Evolutionary conservation across 2,113 vertebrate genomes (phyloP).

Genomic region (Xerus inauris): DNA sequence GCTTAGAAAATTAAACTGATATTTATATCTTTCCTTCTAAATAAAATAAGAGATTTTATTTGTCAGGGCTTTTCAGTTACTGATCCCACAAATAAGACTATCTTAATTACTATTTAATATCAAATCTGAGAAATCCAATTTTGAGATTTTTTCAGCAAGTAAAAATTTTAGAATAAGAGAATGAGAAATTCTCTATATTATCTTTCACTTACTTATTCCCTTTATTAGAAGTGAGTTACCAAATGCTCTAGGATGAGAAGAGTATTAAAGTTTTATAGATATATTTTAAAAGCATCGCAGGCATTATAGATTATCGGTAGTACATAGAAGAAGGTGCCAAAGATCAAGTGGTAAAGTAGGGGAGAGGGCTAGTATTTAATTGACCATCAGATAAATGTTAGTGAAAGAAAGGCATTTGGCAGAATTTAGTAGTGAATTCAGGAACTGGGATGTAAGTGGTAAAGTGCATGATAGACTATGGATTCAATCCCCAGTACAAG

Average conservation of each 20-base stretch:
- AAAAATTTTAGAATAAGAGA: conserved; percentile 8
- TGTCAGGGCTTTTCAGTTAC: neutral
- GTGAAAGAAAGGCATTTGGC: conserved; percentile 5
- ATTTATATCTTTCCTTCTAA: conserved; percentile 45
- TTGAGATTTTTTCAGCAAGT: neutral
- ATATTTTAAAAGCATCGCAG: neutral
- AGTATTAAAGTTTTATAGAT: neutral
- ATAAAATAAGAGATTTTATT: neutral
- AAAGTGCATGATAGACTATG: too few species aligned
- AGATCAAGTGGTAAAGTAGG: neutral
- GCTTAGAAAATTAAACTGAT: conserved; percentile 13
- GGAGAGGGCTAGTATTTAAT: neutral
- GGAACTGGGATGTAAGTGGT: neutral
- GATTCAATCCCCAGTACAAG: too few species aligned
- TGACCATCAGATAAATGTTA: neutral
- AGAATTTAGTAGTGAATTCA: conserved; percentile 24
- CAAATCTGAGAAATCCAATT: conserved; percentile 26
- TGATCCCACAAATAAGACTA: neutral
- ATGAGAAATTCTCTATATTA: neutral
- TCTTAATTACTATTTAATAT: conserved; percentile 45
- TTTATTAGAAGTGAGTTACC: neutral
- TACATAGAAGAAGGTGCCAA: neutral
- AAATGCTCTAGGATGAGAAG: neutral
- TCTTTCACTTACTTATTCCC: conserved; percentile 34
- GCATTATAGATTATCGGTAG: neutral